A percentile compares a stretch with the other conserved stretches of the same genome.
phyloP scores from a whole-genome alignment of 2,888 invertebrate species.

The Chironomus riparius region DNA sequence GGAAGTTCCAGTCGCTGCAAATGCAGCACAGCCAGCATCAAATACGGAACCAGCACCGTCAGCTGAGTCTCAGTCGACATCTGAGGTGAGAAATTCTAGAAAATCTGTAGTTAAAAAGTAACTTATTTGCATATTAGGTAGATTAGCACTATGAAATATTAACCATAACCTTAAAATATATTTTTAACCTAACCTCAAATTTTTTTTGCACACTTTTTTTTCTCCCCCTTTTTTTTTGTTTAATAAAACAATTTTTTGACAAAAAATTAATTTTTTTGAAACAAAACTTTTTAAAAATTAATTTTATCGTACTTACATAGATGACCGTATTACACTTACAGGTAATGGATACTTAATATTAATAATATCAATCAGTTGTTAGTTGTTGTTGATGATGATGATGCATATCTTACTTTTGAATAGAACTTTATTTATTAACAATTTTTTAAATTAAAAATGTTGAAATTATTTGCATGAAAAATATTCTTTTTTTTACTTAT shows the following conservation, averaged over 20 bases:
- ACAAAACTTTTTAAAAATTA: too few relatives aligned
- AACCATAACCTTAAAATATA: background rate
- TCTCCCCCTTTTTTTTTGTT: background rate
- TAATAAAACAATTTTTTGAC: background rate
- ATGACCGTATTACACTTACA: conserved; percentile 26
- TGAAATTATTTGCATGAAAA: too few relatives aligned
- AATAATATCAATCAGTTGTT: background rate
- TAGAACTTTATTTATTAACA: background rate
- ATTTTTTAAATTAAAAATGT: background rate
- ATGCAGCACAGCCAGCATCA: conserved; percentile 37
- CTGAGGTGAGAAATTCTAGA: conserved; percentile 22
- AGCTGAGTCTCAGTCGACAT: conserved; percentile 27
- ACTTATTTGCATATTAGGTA: background rate
- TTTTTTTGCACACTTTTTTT: background rate
- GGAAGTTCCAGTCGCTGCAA: conserved; percentile 33
- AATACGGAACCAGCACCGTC: conserved; percentile 29
- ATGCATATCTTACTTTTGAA: background rate
- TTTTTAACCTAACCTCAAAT: too few relatives aligned
- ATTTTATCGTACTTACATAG: background rate
- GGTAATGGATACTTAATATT: conserved; percentile 11
- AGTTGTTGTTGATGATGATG: background rate
- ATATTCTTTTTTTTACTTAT: too few relatives aligned
- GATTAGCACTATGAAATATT: background rate
- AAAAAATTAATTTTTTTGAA: background rate
- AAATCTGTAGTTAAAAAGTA: conserved; percentile 13